Conservation (phyloP, 2,113 vertebrate species). For the Sinocyclocheilus anophthalmus region DNA sequence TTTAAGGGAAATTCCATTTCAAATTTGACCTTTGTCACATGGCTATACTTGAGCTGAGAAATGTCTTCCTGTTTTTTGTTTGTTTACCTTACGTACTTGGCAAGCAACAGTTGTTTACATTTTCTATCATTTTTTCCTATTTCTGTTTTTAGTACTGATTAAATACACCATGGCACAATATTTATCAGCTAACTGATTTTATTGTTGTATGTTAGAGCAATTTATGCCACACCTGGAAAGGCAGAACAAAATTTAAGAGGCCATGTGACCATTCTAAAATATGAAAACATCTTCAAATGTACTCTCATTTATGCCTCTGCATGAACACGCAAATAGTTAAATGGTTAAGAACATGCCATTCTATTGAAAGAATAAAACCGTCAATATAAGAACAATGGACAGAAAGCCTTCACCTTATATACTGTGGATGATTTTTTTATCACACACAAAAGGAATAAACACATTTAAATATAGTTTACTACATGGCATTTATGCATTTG, state of each 20-base stretch:
- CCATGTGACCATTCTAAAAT: neutral
- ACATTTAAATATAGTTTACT: neutral
- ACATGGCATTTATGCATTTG: neutral
- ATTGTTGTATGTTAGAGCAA: neutral
- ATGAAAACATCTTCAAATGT: neutral
- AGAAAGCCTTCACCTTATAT: neutral
- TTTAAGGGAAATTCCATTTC: neutral
- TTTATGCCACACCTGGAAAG: neutral
- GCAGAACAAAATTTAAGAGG: neutral
- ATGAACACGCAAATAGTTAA: neutral
- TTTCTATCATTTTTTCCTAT: neutral
- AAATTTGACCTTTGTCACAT: neutral
- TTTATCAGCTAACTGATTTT: neutral
- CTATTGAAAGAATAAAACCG: neutral
- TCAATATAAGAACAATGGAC: neutral
- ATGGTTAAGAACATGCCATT: neutral
- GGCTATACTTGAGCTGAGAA: neutral
- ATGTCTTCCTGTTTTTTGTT: neutral
- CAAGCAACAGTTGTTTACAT: neutral
- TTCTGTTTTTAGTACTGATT: neutral
- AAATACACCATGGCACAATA: neutral
- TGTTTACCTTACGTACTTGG: neutral
- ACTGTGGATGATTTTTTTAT: neutral
- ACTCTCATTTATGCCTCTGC: too few relatives aligned
- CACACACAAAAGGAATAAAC: neutral